These are phyloP conservation scores for Julus scanicus DNA, from an alignment of 2,888 invertebrate species.

Conservation along the genomic window DNA sequence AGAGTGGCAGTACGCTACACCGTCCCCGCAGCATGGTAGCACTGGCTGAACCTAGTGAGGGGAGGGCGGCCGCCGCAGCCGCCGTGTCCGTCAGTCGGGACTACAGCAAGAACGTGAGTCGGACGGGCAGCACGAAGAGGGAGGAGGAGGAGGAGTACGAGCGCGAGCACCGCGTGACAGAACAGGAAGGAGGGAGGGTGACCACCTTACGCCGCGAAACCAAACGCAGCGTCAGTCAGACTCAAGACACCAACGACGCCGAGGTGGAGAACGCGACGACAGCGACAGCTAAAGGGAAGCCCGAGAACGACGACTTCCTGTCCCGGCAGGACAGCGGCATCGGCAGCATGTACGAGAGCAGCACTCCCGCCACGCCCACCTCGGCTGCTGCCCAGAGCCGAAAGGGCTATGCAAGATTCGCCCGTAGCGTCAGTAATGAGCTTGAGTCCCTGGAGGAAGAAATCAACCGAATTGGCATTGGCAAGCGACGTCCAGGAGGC, in stretches of 20 bases:
- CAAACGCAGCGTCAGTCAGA: slow-evolving; percentile 52
- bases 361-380: slow-evolving; percentile 48
- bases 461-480: slow-evolving; percentile 43
- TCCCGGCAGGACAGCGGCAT: slow-evolving; percentile 54
- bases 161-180: slow-evolving; percentile 60
- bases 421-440: slow-evolving; percentile 50
- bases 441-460: slow-evolving; percentile 51
- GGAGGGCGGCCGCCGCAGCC: background rate
- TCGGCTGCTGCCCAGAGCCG: background rate
- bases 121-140: background rate
- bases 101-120: slow-evolving; percentile 53
- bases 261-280: background rate
- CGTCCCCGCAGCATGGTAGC: slow-evolving; percentile 55
- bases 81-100: slow-evolving; percentile 49
- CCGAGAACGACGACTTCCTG: background rate
- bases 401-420: slow-evolving; percentile 34
- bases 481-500: background rate
- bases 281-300: background rate
- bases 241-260: background rate
- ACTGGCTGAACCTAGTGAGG: slow-evolving; percentile 40
- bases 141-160: slow-evolving; percentile 60
- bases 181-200: background rate
- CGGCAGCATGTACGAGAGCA: slow-evolving; percentile 53
- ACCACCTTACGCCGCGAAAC: slow-evolving; percentile 30
- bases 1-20: background rate